Evolutionary conservation across 2,113 vertebrate species (phyloP).

Genomic region (Lethenteron camtschaticum): DNA sequence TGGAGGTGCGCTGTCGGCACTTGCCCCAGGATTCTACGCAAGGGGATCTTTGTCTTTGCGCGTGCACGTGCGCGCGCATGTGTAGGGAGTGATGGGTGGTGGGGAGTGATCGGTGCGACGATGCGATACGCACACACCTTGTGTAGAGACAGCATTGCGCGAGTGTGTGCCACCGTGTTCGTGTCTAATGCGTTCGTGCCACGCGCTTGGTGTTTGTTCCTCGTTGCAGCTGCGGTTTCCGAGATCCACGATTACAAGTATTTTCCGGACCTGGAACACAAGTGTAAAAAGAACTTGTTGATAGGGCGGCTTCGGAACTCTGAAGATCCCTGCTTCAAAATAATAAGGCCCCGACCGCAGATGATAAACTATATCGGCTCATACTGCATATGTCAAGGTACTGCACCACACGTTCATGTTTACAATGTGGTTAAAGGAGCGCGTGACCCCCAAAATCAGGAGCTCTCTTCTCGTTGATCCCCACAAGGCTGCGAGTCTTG

Average conservation of each 20-base stretch:
- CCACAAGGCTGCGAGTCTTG: neutral
- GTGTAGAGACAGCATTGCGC: neutral
- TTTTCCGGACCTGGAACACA: conserved; percentile 46
- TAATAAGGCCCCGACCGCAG: conserved; percentile 73
- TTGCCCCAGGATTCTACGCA: no score
- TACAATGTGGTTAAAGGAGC: neutral
- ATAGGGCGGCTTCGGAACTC: conserved; percentile 55
- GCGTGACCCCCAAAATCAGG: neutral
- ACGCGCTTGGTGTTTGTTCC: neutral
- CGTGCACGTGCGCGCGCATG: no score
- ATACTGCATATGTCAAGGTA: conserved; percentile 98
- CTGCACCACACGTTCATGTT: neutral
- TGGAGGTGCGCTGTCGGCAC: no score
- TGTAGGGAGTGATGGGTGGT: neutral
- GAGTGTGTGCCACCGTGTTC: neutral
- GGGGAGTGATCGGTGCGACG: neutral
- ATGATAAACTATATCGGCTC: conserved; percentile 89
- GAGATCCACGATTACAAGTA: conserved; percentile 54
- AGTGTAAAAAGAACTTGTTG: conserved; percentile 88
- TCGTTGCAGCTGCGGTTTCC: conserved; percentile 33
- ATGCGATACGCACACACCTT: neutral
- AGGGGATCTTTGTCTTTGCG: no score
- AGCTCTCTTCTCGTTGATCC: neutral
- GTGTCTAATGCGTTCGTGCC: neutral
- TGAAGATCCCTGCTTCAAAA: conserved; percentile 59